Evolutionary conservation across 1,140 invertebrate genomes (phyloP).

Genomic region (Oedothorax gibbosus): DNA sequence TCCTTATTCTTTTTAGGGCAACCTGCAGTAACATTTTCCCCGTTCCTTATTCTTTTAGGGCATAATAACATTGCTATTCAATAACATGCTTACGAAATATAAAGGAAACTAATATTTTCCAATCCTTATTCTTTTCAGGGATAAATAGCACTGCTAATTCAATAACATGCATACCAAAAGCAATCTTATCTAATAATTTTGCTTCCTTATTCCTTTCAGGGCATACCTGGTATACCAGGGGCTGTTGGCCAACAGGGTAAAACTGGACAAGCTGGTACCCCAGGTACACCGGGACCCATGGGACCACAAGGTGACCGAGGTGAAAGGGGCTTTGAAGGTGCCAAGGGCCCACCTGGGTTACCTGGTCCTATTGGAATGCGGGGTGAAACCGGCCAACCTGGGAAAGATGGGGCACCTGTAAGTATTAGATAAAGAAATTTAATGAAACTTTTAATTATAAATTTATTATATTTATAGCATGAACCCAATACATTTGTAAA

Average conservation of each 20-base stretch:
- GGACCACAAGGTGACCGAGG: conserved; percentile 78
- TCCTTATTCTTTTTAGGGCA: conserved; percentile 72
- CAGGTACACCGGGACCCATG: conserved; percentile 74
- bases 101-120: too few species aligned
- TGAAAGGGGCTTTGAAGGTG: conserved; percentile 77
- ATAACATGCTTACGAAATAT: too few species aligned
- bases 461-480: not conserved
- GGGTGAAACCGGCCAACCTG: conserved; percentile 78
- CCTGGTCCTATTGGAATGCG: conserved; percentile 77
- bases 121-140: too few species aligned
- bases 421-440: conserved; percentile 58
- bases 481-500: too few species aligned
- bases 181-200: too few species aligned
- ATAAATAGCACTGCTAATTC: too few species aligned
- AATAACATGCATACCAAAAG: too few species aligned
- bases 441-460: not conserved
- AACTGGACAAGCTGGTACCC: conserved; percentile 79
- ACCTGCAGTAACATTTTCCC: too few species aligned
- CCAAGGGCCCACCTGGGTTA: conserved; percentile 66
- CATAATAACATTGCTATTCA: too few species aligned
- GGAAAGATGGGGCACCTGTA: conserved; percentile 79
- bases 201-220: conserved; percentile 69
- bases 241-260: conserved; percentile 80
- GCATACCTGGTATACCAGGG: conserved; percentile 79
- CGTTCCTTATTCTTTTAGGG: too few species aligned